Percentiles rank a stretch among this genome's conserved stretches.
phyloP scores from a whole-genome alignment of 1,140 invertebrate genomes.

The Drosophila bifasciata region DNA sequence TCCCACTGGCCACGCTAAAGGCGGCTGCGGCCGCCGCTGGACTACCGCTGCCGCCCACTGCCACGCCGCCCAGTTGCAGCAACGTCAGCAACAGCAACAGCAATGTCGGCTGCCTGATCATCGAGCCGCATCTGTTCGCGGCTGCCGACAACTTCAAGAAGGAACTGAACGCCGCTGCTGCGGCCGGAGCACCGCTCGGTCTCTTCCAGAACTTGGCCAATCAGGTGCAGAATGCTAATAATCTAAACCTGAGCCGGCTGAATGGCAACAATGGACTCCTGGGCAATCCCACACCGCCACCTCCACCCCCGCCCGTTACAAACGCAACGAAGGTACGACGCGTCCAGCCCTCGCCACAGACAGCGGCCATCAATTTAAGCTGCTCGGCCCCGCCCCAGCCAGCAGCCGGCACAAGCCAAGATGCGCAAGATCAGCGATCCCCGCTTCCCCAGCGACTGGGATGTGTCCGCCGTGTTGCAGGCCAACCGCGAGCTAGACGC shows the following conservation, averaged over 20 bases:
- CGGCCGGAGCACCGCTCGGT: constrained; percentile 62
- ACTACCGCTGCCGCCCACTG: constrained; percentile 52
- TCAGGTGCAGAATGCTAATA: constrained; percentile 58
- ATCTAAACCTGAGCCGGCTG: not conserved
- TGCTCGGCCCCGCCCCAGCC: constrained; percentile 40
- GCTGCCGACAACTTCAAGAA: constrained; percentile 81
- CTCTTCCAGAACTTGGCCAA: constrained; percentile 73
- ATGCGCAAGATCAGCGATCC: constrained; percentile 68
- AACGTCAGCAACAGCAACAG: constrained; percentile 45
- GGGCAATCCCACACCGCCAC: constrained; percentile 52
- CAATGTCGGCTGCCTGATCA: constrained; percentile 79
- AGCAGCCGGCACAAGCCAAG: constrained; percentile 62
- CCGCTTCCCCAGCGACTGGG: constrained; percentile 62
- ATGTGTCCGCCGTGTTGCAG: constrained; percentile 75
- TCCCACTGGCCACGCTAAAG: constrained; percentile 68
- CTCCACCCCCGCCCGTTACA: constrained; percentile 44
- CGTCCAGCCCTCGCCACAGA: constrained; percentile 77
- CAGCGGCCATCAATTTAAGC: constrained; percentile 76
- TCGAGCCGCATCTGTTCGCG: constrained; percentile 79
- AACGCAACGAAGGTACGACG: constrained; percentile 72
- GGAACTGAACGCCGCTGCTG: constrained; percentile 65
- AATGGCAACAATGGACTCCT: constrained; percentile 20
- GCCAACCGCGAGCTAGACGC: constrained; percentile 80
- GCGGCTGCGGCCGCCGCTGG: constrained; percentile 68
- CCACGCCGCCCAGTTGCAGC: constrained; percentile 47